Evolutionary conservation across 2,113 vertebrate species (phyloP).

Genomic region (Caranx ignobilis): DNA sequence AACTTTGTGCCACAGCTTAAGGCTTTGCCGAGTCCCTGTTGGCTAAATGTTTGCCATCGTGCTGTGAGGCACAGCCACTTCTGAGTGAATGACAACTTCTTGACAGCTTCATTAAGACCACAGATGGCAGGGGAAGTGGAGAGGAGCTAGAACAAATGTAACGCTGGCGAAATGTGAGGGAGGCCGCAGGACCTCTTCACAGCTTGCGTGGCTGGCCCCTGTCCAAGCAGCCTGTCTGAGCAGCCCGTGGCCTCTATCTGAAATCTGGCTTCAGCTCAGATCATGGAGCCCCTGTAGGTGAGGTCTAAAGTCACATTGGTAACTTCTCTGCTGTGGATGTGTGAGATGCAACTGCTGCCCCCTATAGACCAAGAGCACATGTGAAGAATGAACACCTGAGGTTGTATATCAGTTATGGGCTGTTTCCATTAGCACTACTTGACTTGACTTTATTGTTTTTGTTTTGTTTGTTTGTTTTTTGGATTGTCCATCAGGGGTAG

Average conservation of each 20-base stretch:
- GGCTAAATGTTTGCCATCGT: constrained; percentile 50
- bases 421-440: too few relatives aligned
- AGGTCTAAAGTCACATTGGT: constrained; percentile 37
- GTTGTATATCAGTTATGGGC: neutral
- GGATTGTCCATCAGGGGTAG: too few relatives aligned
- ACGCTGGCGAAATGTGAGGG: constrained; percentile 63
- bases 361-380: neutral
- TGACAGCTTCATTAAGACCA: constrained; percentile 80
- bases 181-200: constrained; percentile 75
- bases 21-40: constrained; percentile 41
- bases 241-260: constrained; percentile 33
- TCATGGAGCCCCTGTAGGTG: constrained; percentile 59
- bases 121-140: constrained; percentile 77
- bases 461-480: too few relatives aligned
- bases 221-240: constrained; percentile 67
- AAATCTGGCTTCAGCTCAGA: constrained; percentile 54
- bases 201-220: constrained; percentile 69
- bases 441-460: too few relatives aligned
- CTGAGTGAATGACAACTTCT: constrained; percentile 79
- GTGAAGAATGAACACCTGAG: constrained; percentile 6
- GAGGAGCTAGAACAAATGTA: constrained; percentile 74
- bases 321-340: constrained; percentile 34
- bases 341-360: constrained; percentile 14
- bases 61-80: constrained; percentile 65
- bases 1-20: constrained; percentile 50